Base-by-base conservation (phyloP, 2,888 invertebrate genomes). In the Chrysolina oricalcia region DNA sequence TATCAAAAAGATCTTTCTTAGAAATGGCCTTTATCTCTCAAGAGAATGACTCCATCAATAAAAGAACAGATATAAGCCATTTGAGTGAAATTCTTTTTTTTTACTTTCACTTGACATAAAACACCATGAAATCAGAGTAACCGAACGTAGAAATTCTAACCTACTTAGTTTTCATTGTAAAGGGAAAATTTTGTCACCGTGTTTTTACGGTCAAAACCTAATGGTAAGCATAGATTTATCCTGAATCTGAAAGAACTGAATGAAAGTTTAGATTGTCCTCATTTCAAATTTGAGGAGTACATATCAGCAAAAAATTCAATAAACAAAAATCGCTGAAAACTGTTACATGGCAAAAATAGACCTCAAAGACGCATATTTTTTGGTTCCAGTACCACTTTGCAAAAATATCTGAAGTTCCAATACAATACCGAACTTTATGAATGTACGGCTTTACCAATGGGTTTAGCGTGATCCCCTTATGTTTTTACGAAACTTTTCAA, bases 331-430 rank as follows among this genome's bases (percentile, higher is more conserved):
- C n/a, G n/a, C 43, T 19, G 43, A 66, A 8, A 21, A 40, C 15
- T 40, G 10, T 43, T 35, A 15, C 5, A 65, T 65, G 43, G 66
- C n/a, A 17, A 41, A 43, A n/a, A 66, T 66, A 2, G 66, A 41
- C n/a, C 43, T 66, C 5, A 66, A 66, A 17, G 66, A 66, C 10
- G 66, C 46, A 10, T 66, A 66, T 46, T 66, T 66, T 41, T 10
- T 43, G 11, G 19, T 66, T n/a, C 43, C 66, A 5, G 15, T 66
- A 40, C 40, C 65, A 66, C 15, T 56, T 43, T 15, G 4, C 5
- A 17, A 17, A 48, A 17, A 48, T 48, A 48, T 48, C 48, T 48
- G 5, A 48, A 48, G 10, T 17, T 48, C n/a, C 48, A 17, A 48
- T 48, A 48, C 10, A n/a, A n/a, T n/a, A n/a, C 15, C 10, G 8